Conservation (phyloP, 2,113 vertebrate genomes). For the Felis chaus region DNA sequence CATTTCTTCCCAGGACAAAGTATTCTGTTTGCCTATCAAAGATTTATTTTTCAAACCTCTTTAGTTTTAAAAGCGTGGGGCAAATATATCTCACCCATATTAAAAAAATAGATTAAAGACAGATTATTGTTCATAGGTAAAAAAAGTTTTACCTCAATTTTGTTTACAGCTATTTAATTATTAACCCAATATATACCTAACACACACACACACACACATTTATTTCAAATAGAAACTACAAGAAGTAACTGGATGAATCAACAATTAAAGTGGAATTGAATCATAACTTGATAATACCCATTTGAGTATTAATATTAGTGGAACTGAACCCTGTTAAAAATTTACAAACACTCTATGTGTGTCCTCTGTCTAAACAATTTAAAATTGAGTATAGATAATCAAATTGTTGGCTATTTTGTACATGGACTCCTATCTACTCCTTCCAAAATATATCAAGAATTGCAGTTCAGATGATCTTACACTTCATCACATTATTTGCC, state of each 20-base stretch:
- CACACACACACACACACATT: background rate
- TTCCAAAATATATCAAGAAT: background rate
- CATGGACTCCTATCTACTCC: background rate
- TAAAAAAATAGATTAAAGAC: background rate
- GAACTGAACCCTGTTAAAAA: background rate
- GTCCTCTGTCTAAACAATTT: background rate
- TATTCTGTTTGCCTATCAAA: background rate
- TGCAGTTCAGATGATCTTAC: background rate
- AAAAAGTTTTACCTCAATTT: background rate
- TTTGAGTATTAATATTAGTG: background rate
- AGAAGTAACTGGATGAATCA: background rate
- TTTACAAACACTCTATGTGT: background rate
- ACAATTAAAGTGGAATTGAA: background rate
- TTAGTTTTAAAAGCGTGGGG: background rate
- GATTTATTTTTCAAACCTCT: background rate
- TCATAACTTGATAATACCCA: background rate
- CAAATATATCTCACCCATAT: background rate
- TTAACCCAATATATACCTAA: background rate
- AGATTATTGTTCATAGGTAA: background rate
- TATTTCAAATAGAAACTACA: background rate
- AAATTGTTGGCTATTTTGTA: background rate
- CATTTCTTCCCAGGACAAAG: background rate
- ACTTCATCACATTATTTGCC: background rate
- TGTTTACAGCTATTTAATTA: background rate
- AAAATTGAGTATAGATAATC: background rate